Percentiles rank a stretch among this genome's conserved stretches.
These are phyloP conservation scores for Gallinago paraguaiae DNA, from an alignment of 2,113 vertebrate genomes.

Conservation along the genomic window DNA sequence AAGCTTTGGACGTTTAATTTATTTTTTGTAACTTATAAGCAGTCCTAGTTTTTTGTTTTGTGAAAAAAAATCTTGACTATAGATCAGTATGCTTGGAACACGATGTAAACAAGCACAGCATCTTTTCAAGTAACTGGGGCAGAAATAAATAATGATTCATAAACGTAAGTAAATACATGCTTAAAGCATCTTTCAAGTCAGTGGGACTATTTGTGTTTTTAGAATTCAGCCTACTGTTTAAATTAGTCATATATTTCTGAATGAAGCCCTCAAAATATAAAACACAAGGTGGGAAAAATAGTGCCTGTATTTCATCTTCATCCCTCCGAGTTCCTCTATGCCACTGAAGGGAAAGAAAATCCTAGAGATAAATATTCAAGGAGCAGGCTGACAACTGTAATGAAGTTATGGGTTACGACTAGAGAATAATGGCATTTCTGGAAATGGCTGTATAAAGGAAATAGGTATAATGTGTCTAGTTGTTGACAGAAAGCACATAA, in stretches of 20 bases:
- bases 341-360: conserved; percentile 32
- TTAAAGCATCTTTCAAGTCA: not conserved
- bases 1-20: not conserved
- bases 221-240: not conserved
- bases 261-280: not conserved
- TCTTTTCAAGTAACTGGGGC: not conserved
- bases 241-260: not conserved
- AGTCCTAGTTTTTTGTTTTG: not conserved
- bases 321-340: not conserved
- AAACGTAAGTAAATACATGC: not conserved
- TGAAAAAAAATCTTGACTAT: not conserved
- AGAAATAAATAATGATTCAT: conserved; percentile 37
- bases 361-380: conserved; percentile 49
- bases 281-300: not conserved
- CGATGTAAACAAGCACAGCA: not conserved
- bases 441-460: conserved; percentile 39
- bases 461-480: conserved; percentile 54
- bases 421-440: conserved; percentile 51
- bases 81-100: not conserved
- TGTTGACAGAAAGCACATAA: conserved; percentile 26
- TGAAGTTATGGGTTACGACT: conserved; percentile 7
- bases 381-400: conserved; percentile 19
- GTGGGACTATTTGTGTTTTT: not conserved
- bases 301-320: not conserved
- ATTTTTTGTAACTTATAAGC: not conserved